These are phyloP conservation scores for Orchestia grillus DNA, from an alignment of 1,140 invertebrate genomes.

Conservation along the genomic window DNA sequence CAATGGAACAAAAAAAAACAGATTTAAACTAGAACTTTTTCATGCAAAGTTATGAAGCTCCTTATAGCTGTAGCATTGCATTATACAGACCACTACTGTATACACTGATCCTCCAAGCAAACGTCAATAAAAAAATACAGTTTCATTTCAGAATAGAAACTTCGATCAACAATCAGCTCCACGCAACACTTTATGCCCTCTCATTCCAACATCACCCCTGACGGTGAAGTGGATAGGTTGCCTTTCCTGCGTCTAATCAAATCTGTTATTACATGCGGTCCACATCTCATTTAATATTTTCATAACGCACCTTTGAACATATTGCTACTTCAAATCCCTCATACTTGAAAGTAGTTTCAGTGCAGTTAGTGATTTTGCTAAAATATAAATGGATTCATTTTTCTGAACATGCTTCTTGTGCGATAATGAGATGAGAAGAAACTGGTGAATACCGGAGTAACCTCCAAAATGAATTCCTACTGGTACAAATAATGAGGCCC, in stretches of 20 bases:
- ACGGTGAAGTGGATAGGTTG: background rate
- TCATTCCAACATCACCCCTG: background rate
- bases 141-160: background rate
- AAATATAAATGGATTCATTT: background rate
- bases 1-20: background rate
- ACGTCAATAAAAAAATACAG: background rate
- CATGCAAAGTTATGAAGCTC: no score
- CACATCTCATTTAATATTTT: background rate
- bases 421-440: background rate
- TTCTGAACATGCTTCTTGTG: background rate
- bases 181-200: background rate
- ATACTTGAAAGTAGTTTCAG: background rate
- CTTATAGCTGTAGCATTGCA: no score
- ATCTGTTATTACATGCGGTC: background rate
- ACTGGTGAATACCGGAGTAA: background rate
- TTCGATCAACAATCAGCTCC: background rate
- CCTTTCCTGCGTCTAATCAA: background rate
- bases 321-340: background rate
- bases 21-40: no score
- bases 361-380: background rate
- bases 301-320: no score
- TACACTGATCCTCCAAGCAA: no score
- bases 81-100: no score
- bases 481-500: background rate
- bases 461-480: background rate